Conservation (phyloP, 2,888 invertebrate species). For the Alcis repandata region DNA sequence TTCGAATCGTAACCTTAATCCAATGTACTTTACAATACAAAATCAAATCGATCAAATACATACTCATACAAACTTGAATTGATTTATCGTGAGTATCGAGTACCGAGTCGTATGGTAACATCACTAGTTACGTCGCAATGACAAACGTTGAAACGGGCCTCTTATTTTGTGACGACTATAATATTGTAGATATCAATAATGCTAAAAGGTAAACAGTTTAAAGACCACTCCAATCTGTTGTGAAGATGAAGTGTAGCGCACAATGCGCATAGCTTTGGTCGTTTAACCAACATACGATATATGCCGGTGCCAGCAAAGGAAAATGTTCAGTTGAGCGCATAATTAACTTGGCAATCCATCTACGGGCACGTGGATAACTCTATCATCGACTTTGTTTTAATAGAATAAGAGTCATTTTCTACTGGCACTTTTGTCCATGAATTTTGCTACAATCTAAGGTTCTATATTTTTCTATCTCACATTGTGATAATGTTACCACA, state of each 20-base stretch:
- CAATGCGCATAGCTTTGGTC: conserved; percentile 10
- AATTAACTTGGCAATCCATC: conserved; percentile 33
- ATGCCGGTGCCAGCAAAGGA: conserved; percentile 24
- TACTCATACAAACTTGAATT: too few species aligned
- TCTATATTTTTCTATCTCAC: too few species aligned
- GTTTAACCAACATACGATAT: conserved; percentile 15
- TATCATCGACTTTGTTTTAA: conserved; percentile 9
- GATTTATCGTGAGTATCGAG: too few species aligned
- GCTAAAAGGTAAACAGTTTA: not conserved
- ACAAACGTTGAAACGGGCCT: too few species aligned
- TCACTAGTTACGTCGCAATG: too few species aligned
- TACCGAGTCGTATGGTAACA: too few species aligned
- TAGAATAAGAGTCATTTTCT: not conserved
- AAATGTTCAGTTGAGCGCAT: conserved; percentile 34
- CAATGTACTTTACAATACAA: too few species aligned
- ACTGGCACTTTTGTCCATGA: not conserved
- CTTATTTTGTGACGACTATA: too few species aligned
- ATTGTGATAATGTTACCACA: too few species aligned
- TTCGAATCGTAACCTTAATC: too few species aligned
- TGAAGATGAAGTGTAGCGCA: conserved; percentile 19
- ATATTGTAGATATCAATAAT: not conserved
- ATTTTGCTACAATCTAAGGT: not conserved
- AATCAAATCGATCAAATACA: too few species aligned
- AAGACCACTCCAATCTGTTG: not conserved
- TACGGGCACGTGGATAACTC: conserved; percentile 1